phyloP scores from a whole-genome alignment of 2,888 invertebrate species.

The Luperina testacea region DNA sequence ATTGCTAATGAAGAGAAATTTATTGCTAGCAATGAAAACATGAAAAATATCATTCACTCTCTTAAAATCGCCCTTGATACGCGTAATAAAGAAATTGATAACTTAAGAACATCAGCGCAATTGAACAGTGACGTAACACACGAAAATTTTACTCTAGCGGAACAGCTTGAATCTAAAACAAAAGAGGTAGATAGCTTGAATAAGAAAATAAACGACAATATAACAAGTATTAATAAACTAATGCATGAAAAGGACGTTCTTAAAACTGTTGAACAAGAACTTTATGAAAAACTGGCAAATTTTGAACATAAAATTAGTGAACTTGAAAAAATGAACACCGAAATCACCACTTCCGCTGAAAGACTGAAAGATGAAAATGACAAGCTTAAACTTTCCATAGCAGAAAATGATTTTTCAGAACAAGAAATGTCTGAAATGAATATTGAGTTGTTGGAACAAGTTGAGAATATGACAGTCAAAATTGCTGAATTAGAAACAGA shows the following conservation, averaged over 20 bases:
- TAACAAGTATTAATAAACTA: conserved; percentile 70
- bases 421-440: conserved; percentile 64
- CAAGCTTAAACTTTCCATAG: conserved; percentile 59
- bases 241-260: conserved; percentile 68
- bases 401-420: conserved; percentile 59
- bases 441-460: conserved; percentile 64
- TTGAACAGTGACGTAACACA: conserved; percentile 40
- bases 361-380: conserved; percentile 70
- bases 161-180: conserved; percentile 70
- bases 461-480: conserved; percentile 64
- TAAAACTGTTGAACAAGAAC: conserved; percentile 66
- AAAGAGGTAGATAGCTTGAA: conserved; percentile 67
- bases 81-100: conserved; percentile 77
- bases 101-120: conserved; percentile 70
- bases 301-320: conserved; percentile 63
- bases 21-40: conserved; percentile 84
- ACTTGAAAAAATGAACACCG: conserved; percentile 65
- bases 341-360: conserved; percentile 61
- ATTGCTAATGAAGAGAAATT: conserved; percentile 81
- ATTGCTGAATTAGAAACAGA: conserved; percentile 69
- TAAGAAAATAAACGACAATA: conserved; percentile 68
- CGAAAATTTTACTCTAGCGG: conserved; percentile 55
- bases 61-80: conserved; percentile 76
- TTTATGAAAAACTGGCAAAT: conserved; percentile 67
- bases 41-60: conserved; percentile 81